phyloP scores from a whole-genome alignment of 2,797 vertebrate species.

The Micropoecilia bifurca region DNA sequence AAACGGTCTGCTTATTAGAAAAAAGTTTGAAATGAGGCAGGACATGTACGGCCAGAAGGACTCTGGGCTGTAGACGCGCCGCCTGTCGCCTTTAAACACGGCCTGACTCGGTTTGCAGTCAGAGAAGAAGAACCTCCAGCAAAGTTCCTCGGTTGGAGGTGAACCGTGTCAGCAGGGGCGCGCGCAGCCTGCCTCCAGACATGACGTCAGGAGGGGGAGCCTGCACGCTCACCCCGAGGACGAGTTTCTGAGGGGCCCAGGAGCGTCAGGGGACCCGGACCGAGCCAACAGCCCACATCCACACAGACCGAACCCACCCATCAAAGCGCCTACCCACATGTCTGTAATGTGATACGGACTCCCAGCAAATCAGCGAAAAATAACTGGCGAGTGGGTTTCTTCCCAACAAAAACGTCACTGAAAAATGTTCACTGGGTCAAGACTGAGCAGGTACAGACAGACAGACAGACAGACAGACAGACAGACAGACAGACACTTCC shows the following conservation, averaged over 20 bases:
- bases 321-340: not conserved
- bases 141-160: slow-evolving; percentile 76
- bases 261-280: slow-evolving; percentile 30
- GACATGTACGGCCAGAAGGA: not conserved
- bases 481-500: not conserved
- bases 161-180: not conserved
- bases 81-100: slow-evolving; percentile 3
- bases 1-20: not conserved
- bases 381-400: not conserved
- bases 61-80: not conserved
- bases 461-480: not conserved
- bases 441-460: not conserved
- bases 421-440: not conserved
- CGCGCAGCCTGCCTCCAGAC: slow-evolving; percentile 86
- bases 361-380: not conserved
- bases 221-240: slow-evolving; percentile 9
- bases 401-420: not conserved
- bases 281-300: slow-evolving; percentile 21
- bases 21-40: slow-evolving; percentile 20
- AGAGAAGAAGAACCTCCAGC: slow-evolving; percentile 67
- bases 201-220: slow-evolving; percentile 87
- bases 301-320: not conserved
- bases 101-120: slow-evolving; percentile 26
- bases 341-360: not conserved
- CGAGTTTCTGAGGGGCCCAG: slow-evolving; percentile 43